A percentile compares a stretch with the other conserved stretches of the same genome.
phyloP scores from a whole-genome alignment of 2,113 vertebrate species.

The Sitta europaea region DNA sequence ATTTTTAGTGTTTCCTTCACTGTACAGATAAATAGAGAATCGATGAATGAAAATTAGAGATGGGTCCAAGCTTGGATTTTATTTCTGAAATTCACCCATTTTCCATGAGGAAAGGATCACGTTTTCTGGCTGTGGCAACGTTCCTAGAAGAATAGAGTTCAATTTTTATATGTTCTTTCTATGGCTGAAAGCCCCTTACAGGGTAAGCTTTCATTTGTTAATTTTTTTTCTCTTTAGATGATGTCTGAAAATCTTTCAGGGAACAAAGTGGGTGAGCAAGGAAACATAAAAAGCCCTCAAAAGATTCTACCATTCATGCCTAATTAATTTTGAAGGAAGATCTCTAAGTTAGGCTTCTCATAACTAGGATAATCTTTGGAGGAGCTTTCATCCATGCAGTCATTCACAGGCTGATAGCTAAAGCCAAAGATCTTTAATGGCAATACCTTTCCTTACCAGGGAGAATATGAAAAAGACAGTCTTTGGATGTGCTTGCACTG shows the following conservation, averaged over 20 bases:
- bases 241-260: not conserved
- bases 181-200: not conserved
- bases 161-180: not conserved
- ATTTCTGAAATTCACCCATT: not conserved
- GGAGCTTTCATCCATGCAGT: not conserved
- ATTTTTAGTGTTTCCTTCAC: not conserved
- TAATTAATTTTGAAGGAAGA: not conserved
- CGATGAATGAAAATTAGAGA: not conserved
- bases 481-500: not conserved
- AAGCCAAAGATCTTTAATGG: not conserved
- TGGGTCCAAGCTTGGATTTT: not conserved
- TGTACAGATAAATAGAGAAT: not conserved
- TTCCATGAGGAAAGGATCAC: not conserved
- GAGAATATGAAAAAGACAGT: not conserved
- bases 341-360: not conserved
- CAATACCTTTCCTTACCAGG: not conserved
- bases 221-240: not conserved
- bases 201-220: not conserved
- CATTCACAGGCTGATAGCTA: not conserved
- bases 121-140: not conserved
- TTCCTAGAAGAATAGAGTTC: not conserved
- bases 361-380: not conserved
- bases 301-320: not conserved
- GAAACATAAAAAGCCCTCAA: not conserved
- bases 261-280: not conserved